Evolutionary conservation across 2,113 vertebrate genomes (phyloP).

Genomic region (Leptodactylus fuscus): DNA sequence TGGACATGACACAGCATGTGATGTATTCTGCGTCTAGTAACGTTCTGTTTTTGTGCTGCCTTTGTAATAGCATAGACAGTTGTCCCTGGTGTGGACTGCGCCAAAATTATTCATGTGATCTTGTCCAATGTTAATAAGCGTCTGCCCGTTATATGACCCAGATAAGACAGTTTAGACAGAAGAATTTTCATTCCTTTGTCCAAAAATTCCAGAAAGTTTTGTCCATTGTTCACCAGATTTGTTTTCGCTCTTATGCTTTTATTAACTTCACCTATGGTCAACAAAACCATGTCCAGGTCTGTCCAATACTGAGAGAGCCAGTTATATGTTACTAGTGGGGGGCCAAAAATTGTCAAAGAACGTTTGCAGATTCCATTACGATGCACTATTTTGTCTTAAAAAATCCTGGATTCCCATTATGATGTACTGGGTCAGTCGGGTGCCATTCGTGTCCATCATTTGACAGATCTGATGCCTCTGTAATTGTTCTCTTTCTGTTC

Average conservation of each 20-base stretch:
- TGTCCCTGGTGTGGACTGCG: not conserved
- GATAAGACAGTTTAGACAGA: not conserved
- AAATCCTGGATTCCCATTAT: too few species aligned
- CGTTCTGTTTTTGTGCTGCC: not conserved
- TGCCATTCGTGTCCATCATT: too few species aligned
- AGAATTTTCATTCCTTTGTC: conserved; percentile 5
- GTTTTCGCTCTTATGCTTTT: not conserved
- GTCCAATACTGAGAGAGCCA: not conserved
- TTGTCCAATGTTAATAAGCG: not conserved
- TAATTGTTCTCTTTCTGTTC: too few species aligned
- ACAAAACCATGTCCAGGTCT: not conserved
- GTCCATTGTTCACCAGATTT: not conserved
- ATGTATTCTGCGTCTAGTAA: not conserved
- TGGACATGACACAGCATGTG: not conserved
- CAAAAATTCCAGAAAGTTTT: not conserved
- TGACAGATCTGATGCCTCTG: too few species aligned
- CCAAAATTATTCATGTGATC: not conserved
- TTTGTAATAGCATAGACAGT: not conserved
- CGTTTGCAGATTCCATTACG: too few species aligned
- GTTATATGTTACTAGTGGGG: too few species aligned
- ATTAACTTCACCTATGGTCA: not conserved
- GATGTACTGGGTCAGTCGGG: too few species aligned
- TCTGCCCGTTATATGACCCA: conserved; percentile 3
- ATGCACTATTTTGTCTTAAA: too few species aligned
- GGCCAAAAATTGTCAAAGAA: too few species aligned